Evolutionary conservation across 2,888 invertebrate genomes (phyloP).

Genomic region (Diaperis boleti): DNA sequence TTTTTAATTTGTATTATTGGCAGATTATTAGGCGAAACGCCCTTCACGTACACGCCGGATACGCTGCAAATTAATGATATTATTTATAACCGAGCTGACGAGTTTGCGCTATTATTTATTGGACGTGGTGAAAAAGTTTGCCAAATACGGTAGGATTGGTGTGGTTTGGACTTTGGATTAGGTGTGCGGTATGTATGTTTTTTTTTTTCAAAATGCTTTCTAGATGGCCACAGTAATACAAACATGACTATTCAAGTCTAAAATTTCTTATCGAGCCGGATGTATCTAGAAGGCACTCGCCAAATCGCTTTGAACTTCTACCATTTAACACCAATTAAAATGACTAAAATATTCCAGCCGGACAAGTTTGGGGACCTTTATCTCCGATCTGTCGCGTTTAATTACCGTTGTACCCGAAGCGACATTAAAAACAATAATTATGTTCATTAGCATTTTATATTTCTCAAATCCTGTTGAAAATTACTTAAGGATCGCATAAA

Average conservation of each 20-base stretch:
- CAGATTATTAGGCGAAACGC: conserved; percentile 15
- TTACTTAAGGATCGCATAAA: background rate
- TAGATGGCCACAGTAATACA: no score
- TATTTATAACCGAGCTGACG: conserved; percentile 15
- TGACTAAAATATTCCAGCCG: conserved; percentile 22
- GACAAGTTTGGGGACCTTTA: conserved; percentile 17
- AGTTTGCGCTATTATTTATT: conserved; percentile 26
- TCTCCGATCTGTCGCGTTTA: conserved; percentile 4
- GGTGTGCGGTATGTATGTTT: no score
- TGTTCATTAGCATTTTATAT: conserved; percentile 24
- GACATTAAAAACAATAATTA: conserved; percentile 26
- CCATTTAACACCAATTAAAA: conserved; percentile 21
- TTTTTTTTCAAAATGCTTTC: no score
- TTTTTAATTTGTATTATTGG: conserved; percentile 7
- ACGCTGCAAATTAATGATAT: conserved; percentile 19
- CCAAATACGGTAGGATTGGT: conserved; percentile 28
- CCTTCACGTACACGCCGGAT: conserved; percentile 21
- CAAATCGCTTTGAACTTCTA: conserved; percentile 14
- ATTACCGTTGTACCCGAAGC: conserved; percentile 7
- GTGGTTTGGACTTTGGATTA: background rate
- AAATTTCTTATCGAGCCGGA: no score
- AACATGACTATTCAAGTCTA: no score
- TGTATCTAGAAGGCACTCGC: conserved; percentile 1
- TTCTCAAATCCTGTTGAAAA: conserved; percentile 5
- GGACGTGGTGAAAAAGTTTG: background rate